Conservation (phyloP, 2,113 vertebrate genomes). For the Triplophysa siluroides region DNA sequence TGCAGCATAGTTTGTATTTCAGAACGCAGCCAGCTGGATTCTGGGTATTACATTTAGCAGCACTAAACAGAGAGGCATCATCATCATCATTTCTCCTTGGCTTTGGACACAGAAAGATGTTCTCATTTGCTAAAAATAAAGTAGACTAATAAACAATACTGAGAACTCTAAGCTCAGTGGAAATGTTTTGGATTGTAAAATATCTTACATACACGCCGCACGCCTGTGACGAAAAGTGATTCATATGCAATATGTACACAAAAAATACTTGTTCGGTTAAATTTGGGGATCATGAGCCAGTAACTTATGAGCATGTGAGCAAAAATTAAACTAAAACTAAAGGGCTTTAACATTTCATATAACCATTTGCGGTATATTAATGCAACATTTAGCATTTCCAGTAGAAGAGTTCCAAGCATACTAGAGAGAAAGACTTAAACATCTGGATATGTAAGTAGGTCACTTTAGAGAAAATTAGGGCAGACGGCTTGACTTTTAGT, state of each 20-base stretch:
- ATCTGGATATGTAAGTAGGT: slow-evolving; percentile 53
- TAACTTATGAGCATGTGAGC: neutral
- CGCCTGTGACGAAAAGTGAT: neutral
- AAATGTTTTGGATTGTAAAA: neutral
- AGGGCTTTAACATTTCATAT: neutral
- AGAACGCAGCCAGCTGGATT: slow-evolving; percentile 9
- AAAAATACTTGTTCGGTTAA: neutral
- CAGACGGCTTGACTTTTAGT: slow-evolving; percentile 36
- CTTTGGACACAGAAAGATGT: slow-evolving; percentile 10
- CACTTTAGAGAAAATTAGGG: slow-evolving; percentile 34
- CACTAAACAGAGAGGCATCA: neutral
- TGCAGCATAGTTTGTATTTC: neutral
- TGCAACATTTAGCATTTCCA: neutral
- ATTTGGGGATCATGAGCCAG: neutral
- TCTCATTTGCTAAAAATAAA: slow-evolving; percentile 35
- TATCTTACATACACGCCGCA: neutral
- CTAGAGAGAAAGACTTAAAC: slow-evolving; percentile 3
- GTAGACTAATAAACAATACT: neutral
- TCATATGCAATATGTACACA: neutral
- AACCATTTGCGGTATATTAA: neutral
- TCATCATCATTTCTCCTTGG: slow-evolving; percentile 12
- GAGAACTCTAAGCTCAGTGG: neutral
- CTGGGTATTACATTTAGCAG: slow-evolving; percentile 22
- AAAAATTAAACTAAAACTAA: neutral
- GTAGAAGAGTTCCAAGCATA: neutral